These are phyloP conservation scores for Choreutis nemorana DNA, from an alignment of 2,888 invertebrate species.

Conservation along the genomic window DNA sequence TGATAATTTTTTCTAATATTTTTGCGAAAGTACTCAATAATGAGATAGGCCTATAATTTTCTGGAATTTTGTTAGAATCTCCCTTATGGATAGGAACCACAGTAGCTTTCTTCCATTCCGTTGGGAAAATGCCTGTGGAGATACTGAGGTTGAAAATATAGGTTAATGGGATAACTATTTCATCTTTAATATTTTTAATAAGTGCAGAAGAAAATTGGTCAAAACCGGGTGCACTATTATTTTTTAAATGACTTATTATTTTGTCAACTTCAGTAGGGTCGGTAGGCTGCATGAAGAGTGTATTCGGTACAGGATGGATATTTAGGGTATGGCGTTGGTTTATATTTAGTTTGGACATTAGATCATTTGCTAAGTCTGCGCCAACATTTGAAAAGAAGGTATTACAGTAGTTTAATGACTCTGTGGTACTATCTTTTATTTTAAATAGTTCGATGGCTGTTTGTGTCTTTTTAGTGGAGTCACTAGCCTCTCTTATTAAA, in stretches of 20 bases:
- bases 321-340: no score
- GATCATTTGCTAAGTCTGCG: no score
- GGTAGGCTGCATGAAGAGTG: conserved; percentile 1
- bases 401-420: no score
- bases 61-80: not conserved
- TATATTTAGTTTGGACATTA: no score
- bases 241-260: not conserved
- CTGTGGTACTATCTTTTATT: no score
- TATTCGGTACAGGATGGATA: no score
- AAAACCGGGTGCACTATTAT: not conserved
- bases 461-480: no score
- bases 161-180: not conserved
- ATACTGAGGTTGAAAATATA: conserved; percentile 1
- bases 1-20: conserved; percentile 4
- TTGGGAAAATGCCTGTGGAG: not conserved
- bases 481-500: no score
- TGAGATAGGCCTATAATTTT: conserved; percentile 3
- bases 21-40: not conserved
- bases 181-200: not conserved
- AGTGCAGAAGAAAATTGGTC: not conserved
- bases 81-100: conserved; percentile 1
- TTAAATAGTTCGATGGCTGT: no score
- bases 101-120: not conserved
- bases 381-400: no score
- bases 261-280: not conserved